Percentiles rank a stretch among this genome's conserved stretches.
Evolutionary conservation across 2,797 vertebrate species (phyloP).

Genomic region (Aeoliscus strigatus): DNA sequence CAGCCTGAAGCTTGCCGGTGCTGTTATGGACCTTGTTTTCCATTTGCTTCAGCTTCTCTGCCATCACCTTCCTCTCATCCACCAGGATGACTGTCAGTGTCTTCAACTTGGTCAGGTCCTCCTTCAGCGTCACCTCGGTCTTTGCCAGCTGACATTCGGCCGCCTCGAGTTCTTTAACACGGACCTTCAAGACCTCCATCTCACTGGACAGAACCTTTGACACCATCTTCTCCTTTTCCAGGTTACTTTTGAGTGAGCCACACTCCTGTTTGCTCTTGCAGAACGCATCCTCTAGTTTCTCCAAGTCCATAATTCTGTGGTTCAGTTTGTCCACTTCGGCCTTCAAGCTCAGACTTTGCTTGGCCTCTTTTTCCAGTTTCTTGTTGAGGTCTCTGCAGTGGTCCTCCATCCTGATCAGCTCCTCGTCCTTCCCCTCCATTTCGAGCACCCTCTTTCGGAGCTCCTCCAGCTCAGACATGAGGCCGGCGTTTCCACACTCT

Average conservation of each 20-base stretch:
- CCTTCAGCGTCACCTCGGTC: conserved; percentile 86
- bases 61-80: conserved; percentile 90
- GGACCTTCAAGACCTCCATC: conserved; percentile 83
- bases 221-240: conserved; percentile 89
- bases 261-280: conserved; percentile 94
- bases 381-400: conserved; percentile 91
- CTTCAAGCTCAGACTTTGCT: conserved; percentile 84
- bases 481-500: conserved; percentile 82
- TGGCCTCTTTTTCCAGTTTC: conserved; percentile 89
- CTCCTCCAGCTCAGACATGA: conserved; percentile 90
- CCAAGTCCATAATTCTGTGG: conserved; percentile 89
- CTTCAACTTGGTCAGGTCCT: conserved; percentile 94
- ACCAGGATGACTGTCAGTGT: conserved; percentile 94
- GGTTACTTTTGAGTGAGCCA: conserved; percentile 81
- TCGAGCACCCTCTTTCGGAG: conserved; percentile 88
- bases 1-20: conserved; percentile 85
- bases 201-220: conserved; percentile 87
- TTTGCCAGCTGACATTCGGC: conserved; percentile 85
- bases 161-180: conserved; percentile 86
- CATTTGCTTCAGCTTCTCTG: conserved; percentile 90
- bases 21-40: conserved; percentile 89
- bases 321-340: conserved; percentile 89
- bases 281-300: conserved; percentile 93
- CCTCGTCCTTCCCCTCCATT: conserved; percentile 97
- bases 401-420: conserved; percentile 91